Percentiles rank a stretch among this genome's conserved stretches.
phyloP scores from a whole-genome alignment of 2,888 invertebrate genomes.

The Amphipyra tragopoginis region DNA sequence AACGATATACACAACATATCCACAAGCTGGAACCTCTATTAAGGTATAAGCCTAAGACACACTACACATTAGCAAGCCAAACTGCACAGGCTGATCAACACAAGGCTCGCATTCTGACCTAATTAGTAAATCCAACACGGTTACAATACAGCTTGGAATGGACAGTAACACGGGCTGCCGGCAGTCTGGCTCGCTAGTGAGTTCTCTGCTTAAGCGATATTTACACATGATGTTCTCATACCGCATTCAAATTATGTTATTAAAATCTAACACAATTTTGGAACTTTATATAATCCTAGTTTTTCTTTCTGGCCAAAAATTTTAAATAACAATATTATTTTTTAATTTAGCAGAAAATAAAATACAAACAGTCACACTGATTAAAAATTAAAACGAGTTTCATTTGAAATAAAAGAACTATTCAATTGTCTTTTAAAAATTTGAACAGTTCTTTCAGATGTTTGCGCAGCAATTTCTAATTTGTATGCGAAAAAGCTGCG shows the following conservation, averaged over 20 bases:
- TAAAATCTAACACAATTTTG: neutral
- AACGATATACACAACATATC: too few relatives aligned
- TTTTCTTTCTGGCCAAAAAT: slow-evolving; percentile 4
- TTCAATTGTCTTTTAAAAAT: slow-evolving; percentile 24
- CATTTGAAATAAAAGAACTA: slow-evolving; percentile 17
- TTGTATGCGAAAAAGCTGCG: slow-evolving; percentile 40
- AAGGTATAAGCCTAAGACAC: slow-evolving; percentile 7
- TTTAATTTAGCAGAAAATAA: slow-evolving; percentile 27
- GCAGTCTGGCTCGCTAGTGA: neutral
- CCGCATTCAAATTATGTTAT: neutral
- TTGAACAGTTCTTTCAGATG: slow-evolving; percentile 21
- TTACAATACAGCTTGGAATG: too few relatives aligned
- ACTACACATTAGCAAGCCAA: slow-evolving; percentile 20
- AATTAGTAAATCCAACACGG: slow-evolving; percentile 1
- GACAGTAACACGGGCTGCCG: too few relatives aligned
- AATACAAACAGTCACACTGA: slow-evolving; percentile 31
- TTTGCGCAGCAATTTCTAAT: slow-evolving; percentile 37
- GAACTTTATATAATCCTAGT: neutral
- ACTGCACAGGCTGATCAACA: neutral
- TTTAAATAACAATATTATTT: slow-evolving; percentile 33
- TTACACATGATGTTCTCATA: neutral
- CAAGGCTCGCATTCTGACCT: neutral
- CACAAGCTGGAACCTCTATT: slow-evolving; percentile 5
- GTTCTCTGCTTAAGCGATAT: slow-evolving; percentile 3
- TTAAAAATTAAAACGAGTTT: slow-evolving; percentile 21